Percentiles rank a stretch among this genome's conserved stretches.
Evolutionary conservation across 2,113 vertebrate species (phyloP).

Genomic region (Montifringilla adamsi): DNA sequence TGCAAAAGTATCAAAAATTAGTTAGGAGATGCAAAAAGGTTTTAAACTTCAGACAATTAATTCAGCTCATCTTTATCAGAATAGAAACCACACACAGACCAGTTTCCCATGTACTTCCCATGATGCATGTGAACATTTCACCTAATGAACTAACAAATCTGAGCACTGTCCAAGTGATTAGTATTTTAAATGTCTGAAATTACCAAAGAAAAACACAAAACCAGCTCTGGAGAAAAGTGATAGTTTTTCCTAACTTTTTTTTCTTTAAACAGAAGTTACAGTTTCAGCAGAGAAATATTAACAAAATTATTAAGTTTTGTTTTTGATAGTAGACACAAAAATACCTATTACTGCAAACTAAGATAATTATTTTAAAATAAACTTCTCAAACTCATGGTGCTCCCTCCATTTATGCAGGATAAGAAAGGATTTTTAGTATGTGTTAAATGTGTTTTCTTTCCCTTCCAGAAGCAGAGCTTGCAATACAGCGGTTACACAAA

Average conservation of each 20-base stretch:
- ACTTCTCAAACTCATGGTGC: not conserved
- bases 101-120: not conserved
- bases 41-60: not conserved
- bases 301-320: not conserved
- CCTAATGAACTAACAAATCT: not conserved
- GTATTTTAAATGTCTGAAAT: not conserved
- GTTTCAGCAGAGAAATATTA: not conserved
- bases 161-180: not conserved
- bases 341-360: not conserved
- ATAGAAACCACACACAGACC: not conserved
- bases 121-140: not conserved
- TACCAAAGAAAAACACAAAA: not conserved
- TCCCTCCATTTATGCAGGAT: not conserved
- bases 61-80: not conserved
- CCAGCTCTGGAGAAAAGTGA: not conserved
- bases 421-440: not conserved
- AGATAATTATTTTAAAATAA: not conserved
- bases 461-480: not conserved
- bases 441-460: not conserved
- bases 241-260: not conserved
- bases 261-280: not conserved
- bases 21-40: not conserved
- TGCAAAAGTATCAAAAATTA: not conserved
- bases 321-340: not conserved
- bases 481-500: not conserved